A percentile compares a stretch with the other conserved stretches of the same genome.
phyloP scores from a whole-genome alignment of 1,140 invertebrate genomes.

The Eurosta solidaginis region DNA sequence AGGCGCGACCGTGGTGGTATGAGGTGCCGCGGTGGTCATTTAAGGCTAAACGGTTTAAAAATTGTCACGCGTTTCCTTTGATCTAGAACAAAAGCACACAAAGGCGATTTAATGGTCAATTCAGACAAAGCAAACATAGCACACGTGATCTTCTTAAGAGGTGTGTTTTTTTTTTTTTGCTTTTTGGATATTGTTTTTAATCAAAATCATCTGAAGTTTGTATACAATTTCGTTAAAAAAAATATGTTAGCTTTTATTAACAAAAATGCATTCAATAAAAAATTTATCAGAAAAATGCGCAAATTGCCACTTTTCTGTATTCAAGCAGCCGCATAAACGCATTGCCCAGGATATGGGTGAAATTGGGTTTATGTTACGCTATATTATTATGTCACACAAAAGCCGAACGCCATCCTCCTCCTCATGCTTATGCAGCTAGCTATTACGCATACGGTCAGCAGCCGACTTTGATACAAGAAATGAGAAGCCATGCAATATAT shows the following conservation, averaged over 20 bases:
- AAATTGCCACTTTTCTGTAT: neutral
- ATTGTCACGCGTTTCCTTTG: neutral
- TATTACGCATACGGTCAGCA: too few species aligned
- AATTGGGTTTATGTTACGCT: neutral
- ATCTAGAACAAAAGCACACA: neutral
- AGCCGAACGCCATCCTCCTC: neutral
- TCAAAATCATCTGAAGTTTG: too few species aligned
- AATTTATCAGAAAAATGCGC: neutral
- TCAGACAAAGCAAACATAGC: neutral
- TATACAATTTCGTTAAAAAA: too few species aligned
- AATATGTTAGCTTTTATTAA: neutral
- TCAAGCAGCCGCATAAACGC: conserved; percentile 15
- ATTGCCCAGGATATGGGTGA: neutral
- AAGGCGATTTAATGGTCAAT: neutral
- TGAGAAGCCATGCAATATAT: neutral
- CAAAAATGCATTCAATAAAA: neutral
- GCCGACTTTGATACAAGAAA: neutral
- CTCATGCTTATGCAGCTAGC: neutral
- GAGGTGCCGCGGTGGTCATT: neutral
- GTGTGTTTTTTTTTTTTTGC: too few species aligned
- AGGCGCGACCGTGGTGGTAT: neutral
- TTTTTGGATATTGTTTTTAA: too few species aligned
- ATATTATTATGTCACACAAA: neutral
- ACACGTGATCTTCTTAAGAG: conserved; percentile 21
- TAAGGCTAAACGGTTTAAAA: conserved; percentile 2